A percentile compares a stretch with the other conserved stretches of the same genome.
These are phyloP conservation scores for Marronus borbonicus DNA, from an alignment of 2,888 invertebrate species.

Conservation along the genomic window DNA sequence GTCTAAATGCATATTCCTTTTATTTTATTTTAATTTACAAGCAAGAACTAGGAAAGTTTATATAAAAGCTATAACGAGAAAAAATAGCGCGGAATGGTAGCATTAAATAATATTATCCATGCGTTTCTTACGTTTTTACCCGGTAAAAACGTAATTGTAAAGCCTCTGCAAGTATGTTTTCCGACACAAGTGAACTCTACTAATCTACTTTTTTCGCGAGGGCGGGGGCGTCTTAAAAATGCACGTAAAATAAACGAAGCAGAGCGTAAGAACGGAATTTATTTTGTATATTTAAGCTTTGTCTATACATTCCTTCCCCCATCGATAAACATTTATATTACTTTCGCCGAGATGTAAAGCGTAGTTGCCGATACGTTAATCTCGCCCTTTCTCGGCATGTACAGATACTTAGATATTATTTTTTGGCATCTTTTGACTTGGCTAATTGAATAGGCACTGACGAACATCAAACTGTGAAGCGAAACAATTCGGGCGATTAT, in stretches of 20 bases:
- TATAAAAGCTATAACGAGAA: no score
- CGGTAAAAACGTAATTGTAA: no score
- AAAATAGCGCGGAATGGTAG: no score
- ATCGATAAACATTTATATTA: conserved; percentile 26
- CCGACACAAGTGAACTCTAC: no score
- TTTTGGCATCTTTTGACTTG: not conserved
- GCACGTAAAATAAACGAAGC: not conserved
- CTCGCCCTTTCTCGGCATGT: not conserved
- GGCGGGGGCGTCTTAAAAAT: not conserved
- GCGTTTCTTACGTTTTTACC: no score
- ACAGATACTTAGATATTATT: not conserved
- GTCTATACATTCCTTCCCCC: conserved; percentile 9
- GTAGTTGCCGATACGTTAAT: not conserved
- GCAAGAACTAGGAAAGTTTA: no score
- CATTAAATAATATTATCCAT: no score
- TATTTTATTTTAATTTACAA: no score
- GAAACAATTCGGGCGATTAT: conserved; percentile 19
- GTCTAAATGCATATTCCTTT: no score
- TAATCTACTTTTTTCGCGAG: not conserved
- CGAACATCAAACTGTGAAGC: conserved; percentile 10
- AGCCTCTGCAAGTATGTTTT: no score
- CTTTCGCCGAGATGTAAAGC: conserved; percentile 10
- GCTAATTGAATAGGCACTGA: not conserved
- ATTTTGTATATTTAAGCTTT: conserved; percentile 20
- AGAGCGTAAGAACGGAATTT: conserved; percentile 14